These are phyloP conservation scores for Tachina lurida DNA, from an alignment of 2,888 invertebrate species.

Conservation along the genomic window DNA sequence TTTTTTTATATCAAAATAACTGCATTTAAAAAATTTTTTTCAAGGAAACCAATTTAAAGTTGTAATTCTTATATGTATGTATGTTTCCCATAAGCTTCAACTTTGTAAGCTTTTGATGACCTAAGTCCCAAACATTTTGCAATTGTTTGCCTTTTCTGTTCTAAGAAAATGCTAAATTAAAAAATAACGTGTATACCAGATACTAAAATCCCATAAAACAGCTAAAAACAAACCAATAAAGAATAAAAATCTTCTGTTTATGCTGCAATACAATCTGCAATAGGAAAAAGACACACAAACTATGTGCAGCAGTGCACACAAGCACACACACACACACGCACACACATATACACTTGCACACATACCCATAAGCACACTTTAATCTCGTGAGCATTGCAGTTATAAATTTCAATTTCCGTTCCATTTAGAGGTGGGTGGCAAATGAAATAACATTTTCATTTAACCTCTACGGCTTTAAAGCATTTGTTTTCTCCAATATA, in stretches of 20 bases:
- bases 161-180: constrained; percentile 29
- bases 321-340: background rate
- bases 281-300: constrained; percentile 50
- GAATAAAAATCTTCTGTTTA: constrained; percentile 55
- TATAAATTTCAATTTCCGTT: constrained; percentile 75
- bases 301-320: background rate
- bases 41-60: too few species aligned
- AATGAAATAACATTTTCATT: constrained; percentile 75
- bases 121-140: too few species aligned
- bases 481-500: constrained; percentile 63
- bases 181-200: background rate
- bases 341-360: background rate
- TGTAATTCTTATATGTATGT: too few species aligned
- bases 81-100: too few species aligned
- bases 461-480: constrained; percentile 72
- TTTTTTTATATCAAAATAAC: too few species aligned
- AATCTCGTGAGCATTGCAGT: constrained; percentile 68
- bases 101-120: too few species aligned
- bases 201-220: constrained; percentile 60
- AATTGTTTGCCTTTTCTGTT: constrained; percentile 23
- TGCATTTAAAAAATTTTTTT: too few species aligned
- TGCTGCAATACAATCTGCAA: constrained; percentile 59
- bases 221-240: constrained; percentile 60
- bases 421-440: constrained; percentile 73
- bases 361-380: constrained; percentile 24